Evolutionary conservation across 1,140 invertebrate species (phyloP), one percentile per base, ranked within the genome.

Genomic region (Oppia nitens): DNA sequence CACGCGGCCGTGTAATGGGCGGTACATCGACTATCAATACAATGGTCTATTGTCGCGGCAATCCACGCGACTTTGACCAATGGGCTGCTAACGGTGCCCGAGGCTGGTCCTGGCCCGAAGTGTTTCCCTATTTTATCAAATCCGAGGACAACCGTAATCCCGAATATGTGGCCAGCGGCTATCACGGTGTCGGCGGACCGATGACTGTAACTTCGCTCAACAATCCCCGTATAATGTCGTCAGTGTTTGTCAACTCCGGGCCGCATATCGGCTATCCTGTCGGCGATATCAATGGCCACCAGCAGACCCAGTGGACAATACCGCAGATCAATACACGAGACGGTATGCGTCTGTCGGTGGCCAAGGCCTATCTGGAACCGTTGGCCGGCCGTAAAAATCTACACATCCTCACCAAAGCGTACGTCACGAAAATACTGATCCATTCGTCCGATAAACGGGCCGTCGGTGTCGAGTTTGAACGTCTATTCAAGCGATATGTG

Each of bases 31-130:
- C 91, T 0, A 76, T 96, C 0, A 96, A 96, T 70, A 87, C 87
- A 0, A 92, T 93, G 88, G 79, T 93, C 12, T 95, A 96, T 72
- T 83, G 92, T 0, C 78, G 92, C 47, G 92, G 92, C 25, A 92
- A 95, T 67, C 80, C 83, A 14, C 80, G 77, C 48, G 92, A 97
- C 68, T 97, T 90, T 72, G 87, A 97, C 68, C 75, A 83, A 12
- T 96, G 92, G 92, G 84, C 24, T 11, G 17, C 11, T 0, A 72
- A 84, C 26, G 93, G 93, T 0, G 95, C 95, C 65, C 78, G 78
- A 0, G 76, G 75, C 32, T 77, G 82, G 83, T 75, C 72, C 11
- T 82, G 77, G 65, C 72, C 79, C 3, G 71, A 78, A 17, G 72
- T 79, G 0, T 62, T 78, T 0, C 77, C 75, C 0, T 80, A 78